Evolutionary conservation across 2,797 vertebrate species (phyloP).

Genomic region (Eulemur rubriventer): DNA sequence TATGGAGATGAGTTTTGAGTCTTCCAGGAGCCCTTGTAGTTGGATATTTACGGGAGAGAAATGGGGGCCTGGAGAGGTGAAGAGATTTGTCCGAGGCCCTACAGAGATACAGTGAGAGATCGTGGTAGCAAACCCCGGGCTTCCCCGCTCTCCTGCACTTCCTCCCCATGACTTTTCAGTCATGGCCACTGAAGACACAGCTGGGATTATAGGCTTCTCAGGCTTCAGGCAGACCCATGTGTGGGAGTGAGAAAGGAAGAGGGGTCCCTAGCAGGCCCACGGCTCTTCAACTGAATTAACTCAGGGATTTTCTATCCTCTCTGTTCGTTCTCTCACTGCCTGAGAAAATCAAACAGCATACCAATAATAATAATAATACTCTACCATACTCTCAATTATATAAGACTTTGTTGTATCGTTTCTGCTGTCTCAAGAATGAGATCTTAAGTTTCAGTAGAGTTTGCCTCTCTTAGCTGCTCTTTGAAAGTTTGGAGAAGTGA

Average conservation of each 20-base stretch:
- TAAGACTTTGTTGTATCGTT: not conserved
- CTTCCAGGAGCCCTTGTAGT: not conserved
- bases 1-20: not conserved
- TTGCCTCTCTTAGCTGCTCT: not conserved
- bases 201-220: not conserved
- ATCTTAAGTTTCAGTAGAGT: not conserved
- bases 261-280: rapidly evolving
- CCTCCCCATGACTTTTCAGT: not conserved
- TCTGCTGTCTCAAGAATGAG: not conserved
- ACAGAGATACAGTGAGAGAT: rapidly evolving
- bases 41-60: not conserved
- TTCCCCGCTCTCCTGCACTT: rapidly evolving
- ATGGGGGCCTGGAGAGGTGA: no score
- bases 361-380: no score
- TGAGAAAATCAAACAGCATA: not conserved
- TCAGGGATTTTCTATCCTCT: not conserved
- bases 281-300: not conserved
- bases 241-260: not conserved
- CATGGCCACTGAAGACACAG: not conserved
- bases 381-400: not conserved
- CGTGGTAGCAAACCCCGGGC: no score
- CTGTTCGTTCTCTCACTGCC: not conserved
- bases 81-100: not conserved
- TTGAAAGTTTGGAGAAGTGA: not conserved
- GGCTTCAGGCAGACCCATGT: rapidly evolving